Conservation (phyloP, 1,140 invertebrate genomes). For the Telenomus remus region DNA sequence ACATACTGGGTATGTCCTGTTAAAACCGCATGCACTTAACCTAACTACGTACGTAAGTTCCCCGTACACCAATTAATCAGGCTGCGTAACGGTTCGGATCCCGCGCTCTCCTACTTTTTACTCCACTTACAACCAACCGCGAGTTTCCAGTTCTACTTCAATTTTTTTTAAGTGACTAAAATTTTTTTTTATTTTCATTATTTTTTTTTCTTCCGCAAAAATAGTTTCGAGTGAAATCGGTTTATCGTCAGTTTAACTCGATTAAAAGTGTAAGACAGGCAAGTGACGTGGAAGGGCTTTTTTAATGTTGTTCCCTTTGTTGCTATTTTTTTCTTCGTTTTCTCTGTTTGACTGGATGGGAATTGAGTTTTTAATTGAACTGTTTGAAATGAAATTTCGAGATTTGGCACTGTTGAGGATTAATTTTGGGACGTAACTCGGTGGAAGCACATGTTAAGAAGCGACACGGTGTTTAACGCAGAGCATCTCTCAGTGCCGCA, state of each 20-base stretch:
- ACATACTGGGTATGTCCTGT: constrained; percentile 75
- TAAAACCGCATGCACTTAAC: constrained; percentile 70
- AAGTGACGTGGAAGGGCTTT: not conserved
- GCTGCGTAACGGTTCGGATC: constrained; percentile 26
- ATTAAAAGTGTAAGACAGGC: not conserved
- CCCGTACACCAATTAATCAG: constrained; percentile 51
- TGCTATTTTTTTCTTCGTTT: too few relatives aligned
- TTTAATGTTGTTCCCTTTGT: too few relatives aligned
- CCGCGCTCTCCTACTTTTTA: not conserved
- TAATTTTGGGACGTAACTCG: too few relatives aligned
- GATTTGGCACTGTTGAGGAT: too few relatives aligned
- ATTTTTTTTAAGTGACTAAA: too few relatives aligned
- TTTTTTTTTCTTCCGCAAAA: too few relatives aligned
- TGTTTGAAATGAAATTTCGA: too few relatives aligned
- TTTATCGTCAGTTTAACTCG: constrained; percentile 4
- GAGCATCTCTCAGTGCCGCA: constrained; percentile 33
- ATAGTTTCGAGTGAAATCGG: too few relatives aligned
- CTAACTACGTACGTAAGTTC: constrained; percentile 59
- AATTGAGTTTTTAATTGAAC: too few relatives aligned
- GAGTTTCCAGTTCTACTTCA: not conserved
- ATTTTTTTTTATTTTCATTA: too few relatives aligned
- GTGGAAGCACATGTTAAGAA: constrained; percentile 11
- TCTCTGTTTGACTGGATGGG: too few relatives aligned
- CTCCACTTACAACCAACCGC: not conserved
- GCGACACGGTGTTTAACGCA: not conserved